These are phyloP conservation scores for Bacillus rossius DNA, from an alignment of 1,140 invertebrate genomes.

Conservation along the genomic window DNA sequence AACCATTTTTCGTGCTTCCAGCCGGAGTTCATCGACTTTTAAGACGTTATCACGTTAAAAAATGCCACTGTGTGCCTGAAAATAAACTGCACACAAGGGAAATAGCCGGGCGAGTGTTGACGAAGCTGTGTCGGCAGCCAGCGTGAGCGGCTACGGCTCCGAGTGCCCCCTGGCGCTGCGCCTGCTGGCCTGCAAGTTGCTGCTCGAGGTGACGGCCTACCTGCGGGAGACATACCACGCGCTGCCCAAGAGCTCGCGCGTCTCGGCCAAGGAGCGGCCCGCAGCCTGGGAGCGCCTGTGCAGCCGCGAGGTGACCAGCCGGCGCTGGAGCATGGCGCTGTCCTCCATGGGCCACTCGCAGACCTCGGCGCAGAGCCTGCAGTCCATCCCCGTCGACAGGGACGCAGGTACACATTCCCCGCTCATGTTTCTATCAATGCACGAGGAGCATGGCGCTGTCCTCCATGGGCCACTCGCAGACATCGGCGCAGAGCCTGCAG, in stretches of 20 bases:
- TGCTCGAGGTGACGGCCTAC: constrained; percentile 96
- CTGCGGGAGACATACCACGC: constrained; percentile 91
- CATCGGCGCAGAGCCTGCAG: no score
- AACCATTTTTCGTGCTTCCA: no score
- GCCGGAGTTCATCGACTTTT: no score
- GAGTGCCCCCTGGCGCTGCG: constrained; percentile 89
- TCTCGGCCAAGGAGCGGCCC: constrained; percentile 63
- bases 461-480: no score
- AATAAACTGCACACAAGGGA: no score
- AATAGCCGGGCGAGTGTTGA: no score
- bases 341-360: constrained; percentile 90
- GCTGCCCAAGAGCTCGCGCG: constrained; percentile 49
- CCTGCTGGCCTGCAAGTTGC: constrained; percentile 85
- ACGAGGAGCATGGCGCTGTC: no score
- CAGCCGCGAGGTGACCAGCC: constrained; percentile 63
- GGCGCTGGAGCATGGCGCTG: constrained; percentile 86
- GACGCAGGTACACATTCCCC: constrained; percentile 52
- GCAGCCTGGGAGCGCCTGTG: constrained; percentile 73
- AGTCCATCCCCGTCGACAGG: constrained; percentile 77
- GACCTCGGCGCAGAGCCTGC: constrained; percentile 84
- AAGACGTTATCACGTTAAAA: no score
- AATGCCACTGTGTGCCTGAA: no score
- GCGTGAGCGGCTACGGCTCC: constrained; percentile 77
- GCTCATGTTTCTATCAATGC: no score
- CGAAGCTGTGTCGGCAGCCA: no score